A percentile compares a stretch with the other conserved stretches of the same genome.
Evolutionary conservation across 35 echinoderm and acorn worm species (phyloP).

Genomic region (Heliocidaris erythrogramma): DNA sequence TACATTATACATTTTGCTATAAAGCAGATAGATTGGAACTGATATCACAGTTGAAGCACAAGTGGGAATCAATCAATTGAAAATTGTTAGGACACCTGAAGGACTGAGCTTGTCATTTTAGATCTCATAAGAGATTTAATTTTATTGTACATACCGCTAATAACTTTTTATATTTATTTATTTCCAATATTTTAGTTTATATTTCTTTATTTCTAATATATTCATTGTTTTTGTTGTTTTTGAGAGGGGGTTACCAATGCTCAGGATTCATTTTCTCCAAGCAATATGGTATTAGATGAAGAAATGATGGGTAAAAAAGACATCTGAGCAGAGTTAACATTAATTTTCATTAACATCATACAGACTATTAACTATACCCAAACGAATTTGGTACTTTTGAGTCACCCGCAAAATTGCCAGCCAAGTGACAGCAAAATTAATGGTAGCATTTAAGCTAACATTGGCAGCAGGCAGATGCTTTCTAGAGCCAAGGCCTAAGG

Average conservation of each 20-base stretch:
- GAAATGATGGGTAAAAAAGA: background rate
- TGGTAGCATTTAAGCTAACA: background rate
- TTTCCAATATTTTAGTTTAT: background rate
- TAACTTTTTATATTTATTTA: background rate
- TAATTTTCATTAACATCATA: background rate
- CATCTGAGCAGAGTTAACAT: background rate
- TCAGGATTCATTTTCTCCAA: background rate
- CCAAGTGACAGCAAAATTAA: background rate
- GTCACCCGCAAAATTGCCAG: background rate
- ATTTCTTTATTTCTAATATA: background rate
- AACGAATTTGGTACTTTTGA: background rate
- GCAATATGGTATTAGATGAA: background rate
- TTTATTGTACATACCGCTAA: background rate
- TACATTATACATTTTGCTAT: background rate
- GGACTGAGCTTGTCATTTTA: too few species aligned
- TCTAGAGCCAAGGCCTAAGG: background rate
- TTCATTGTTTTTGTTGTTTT: background rate
- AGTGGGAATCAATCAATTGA: too few species aligned
- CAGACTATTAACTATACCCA: background rate
- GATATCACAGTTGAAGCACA: too few species aligned
- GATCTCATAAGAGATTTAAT: too few species aligned
- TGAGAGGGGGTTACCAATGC: background rate
- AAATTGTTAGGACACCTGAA: too few species aligned
- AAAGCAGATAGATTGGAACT: too few species aligned
- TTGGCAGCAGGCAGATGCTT: background rate